phyloP scores from a whole-genome alignment of 2,797 vertebrate species.

The Enteromius viviparus region DNA sequence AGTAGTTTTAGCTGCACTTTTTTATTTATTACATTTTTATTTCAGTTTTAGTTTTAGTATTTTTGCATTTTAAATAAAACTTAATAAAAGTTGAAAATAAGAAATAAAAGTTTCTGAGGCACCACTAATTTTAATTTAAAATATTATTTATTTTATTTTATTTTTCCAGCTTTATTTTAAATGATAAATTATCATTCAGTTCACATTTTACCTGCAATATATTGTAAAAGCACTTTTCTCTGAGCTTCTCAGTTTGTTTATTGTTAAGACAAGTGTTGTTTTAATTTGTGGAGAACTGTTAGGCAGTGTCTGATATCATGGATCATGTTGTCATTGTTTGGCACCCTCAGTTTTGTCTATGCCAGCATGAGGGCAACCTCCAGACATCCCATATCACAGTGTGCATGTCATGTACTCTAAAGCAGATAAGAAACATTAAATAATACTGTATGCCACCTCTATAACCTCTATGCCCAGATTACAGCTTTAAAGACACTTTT shows the following conservation, averaged over 20 bases:
- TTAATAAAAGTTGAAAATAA: no score
- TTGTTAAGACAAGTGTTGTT: background rate
- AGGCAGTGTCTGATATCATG: background rate
- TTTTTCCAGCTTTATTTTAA: background rate
- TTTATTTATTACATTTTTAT: background rate
- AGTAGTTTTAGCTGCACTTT: background rate
- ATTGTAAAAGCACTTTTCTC: background rate
- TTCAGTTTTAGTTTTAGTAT: background rate
- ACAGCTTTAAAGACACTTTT: background rate
- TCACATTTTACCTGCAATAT: background rate
- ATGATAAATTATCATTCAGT: background rate
- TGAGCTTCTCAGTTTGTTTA: background rate
- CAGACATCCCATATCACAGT: constrained; percentile 40
- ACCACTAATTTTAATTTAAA: background rate
- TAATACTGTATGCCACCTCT: background rate
- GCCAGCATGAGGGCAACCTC: constrained; percentile 17
- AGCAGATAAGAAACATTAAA: constrained; percentile 8
- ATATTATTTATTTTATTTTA: background rate
- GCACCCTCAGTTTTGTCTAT: constrained; percentile 35
- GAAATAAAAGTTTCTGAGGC: background rate
- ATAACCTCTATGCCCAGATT: background rate
- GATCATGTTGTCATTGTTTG: constrained; percentile 13
- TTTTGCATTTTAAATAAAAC: background rate
- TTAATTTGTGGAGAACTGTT: constrained; percentile 1
- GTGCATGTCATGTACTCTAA: constrained; percentile 35